phyloP scores from a whole-genome alignment of 2,797 vertebrate genomes.

The Rallus crepitans region DNA sequence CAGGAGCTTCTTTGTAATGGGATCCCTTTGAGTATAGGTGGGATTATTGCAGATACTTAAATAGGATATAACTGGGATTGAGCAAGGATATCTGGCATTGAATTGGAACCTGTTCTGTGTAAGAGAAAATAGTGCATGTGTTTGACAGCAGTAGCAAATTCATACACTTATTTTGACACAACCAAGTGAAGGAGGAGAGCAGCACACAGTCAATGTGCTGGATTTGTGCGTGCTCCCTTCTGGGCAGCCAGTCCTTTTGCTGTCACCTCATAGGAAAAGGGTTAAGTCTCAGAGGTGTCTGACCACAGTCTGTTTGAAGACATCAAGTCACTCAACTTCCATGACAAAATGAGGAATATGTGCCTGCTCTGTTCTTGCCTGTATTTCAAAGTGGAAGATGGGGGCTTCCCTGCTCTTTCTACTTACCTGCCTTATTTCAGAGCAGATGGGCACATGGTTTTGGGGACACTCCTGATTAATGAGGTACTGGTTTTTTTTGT shows the following conservation, averaged over 20 bases:
- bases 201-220: fast-evolving
- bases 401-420: not conserved
- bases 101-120: not conserved
- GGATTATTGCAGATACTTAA: not conserved
- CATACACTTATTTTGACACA: not conserved
- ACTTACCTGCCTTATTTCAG: not conserved
- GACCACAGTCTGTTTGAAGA: too few relatives aligned
- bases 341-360: fast-evolving
- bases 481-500: fast-evolving
- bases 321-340: too few relatives aligned
- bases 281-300: not conserved
- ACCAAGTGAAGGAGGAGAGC: not conserved
- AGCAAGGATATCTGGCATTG: not conserved
- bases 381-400: not conserved
- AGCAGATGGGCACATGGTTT: fast-evolving
- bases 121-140: fast-evolving
- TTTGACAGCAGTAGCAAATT: not conserved
- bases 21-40: not conserved
- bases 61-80: not conserved
- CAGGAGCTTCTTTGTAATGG: not conserved
- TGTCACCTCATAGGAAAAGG: not conserved
- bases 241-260: not conserved
- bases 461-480: not conserved
- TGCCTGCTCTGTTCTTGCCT: not conserved
- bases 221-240: not conserved